A percentile compares a stretch with the other conserved stretches of the same genome.
These are phyloP conservation scores for Ganaspis sp. DNA, from an alignment of 1,140 invertebrate genomes.

Conservation along the genomic window DNA sequence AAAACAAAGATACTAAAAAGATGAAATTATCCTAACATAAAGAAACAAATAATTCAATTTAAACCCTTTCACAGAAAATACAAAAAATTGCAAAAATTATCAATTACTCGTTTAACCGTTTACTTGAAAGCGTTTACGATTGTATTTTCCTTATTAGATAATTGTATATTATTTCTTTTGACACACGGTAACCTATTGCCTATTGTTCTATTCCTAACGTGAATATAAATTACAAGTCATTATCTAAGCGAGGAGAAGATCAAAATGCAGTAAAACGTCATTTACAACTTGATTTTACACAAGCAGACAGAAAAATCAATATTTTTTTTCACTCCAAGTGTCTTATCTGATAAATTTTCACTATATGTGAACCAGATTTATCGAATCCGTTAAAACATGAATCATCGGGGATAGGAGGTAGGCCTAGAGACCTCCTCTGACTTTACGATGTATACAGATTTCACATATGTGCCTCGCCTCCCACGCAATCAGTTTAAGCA, in stretches of 20 bases:
- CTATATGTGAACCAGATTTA: constrained; percentile 1
- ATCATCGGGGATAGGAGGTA: background rate
- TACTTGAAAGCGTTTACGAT: background rate
- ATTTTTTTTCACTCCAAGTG: background rate
- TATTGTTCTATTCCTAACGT: constrained; percentile 10
- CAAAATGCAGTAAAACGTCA: background rate
- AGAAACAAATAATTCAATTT: too few relatives aligned
- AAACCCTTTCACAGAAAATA: too few relatives aligned
- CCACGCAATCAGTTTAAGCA: background rate
- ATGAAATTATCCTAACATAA: too few relatives aligned
- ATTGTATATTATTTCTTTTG: background rate
- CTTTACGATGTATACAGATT: background rate
- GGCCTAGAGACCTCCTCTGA: constrained; percentile 13
- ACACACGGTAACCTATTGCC: constrained; percentile 8
- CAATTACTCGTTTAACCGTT: background rate
- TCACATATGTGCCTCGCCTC: background rate
- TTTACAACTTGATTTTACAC: background rate
- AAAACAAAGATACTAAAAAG: too few relatives aligned
- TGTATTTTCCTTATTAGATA: constrained; percentile 11
- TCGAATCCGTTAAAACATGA: background rate
- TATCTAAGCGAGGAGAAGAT: background rate
- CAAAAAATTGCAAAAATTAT: too few relatives aligned
- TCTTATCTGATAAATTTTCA: background rate
- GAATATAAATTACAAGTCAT: background rate
- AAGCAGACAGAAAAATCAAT: background rate